Conservation (phyloP, 2,797 vertebrate genomes). For the Cyprinella venusta region DNA sequence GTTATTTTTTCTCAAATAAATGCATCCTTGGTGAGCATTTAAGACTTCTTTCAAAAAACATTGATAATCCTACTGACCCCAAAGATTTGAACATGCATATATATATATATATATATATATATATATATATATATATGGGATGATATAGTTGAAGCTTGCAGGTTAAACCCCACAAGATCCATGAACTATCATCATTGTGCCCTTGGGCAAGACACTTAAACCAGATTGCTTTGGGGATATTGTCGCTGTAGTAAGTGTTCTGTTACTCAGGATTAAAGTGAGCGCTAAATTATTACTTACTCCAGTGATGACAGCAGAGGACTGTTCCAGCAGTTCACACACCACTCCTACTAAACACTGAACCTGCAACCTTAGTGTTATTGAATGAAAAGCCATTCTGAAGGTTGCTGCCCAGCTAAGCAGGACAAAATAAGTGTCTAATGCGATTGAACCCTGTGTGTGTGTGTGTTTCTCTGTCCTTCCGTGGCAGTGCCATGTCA, state of each 20-base stretch:
- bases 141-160: not conserved
- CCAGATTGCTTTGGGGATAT: not conserved
- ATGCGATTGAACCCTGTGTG: conserved; percentile 11
- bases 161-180: not conserved
- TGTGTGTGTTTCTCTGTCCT: conserved; percentile 28
- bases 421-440: conserved; percentile 6
- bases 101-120: too few relatives aligned
- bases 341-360: conserved; percentile 4
- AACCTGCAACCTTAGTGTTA: conserved; percentile 17
- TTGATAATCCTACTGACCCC: not conserved
- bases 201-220: conserved; percentile 16
- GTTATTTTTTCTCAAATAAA: not conserved
- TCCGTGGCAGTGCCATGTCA: conserved; percentile 63
- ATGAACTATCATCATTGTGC: not conserved
- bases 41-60: not conserved
- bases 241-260: conserved; percentile 21
- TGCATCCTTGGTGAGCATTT: not conserved
- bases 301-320: not conserved
- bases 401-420: not conserved
- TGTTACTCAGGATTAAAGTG: conserved; percentile 3
- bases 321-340: not conserved
- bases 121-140: not conserved
- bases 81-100: not conserved
- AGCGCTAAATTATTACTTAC: conserved; percentile 13
- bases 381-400: conserved; percentile 9